phyloP scores from a whole-genome alignment of 2,888 invertebrate genomes.

The Nebria salina region DNA sequence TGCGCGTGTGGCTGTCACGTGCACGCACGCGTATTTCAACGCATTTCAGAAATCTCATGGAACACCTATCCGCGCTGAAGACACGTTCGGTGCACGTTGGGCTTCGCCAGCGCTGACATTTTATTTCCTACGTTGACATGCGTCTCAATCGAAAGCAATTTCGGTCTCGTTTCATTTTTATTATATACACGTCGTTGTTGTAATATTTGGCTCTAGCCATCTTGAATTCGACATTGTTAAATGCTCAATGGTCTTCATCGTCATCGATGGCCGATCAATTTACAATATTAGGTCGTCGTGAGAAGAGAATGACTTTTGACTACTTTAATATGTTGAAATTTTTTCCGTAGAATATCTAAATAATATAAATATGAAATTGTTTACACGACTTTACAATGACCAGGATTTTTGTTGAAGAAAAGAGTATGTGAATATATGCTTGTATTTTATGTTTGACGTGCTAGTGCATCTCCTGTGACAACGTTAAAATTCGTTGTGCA shows the following conservation, averaged over 20 bases:
- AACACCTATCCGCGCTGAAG: conserved; percentile 22
- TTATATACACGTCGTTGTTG: conserved; percentile 35
- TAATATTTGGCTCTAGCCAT: conserved; percentile 27
- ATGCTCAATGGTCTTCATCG: background rate
- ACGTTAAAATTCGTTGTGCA: conserved; percentile 31
- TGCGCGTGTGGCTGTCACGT: conserved; percentile 16
- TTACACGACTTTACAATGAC: background rate
- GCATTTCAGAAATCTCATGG: conserved; percentile 4
- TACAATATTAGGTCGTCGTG: too few species aligned
- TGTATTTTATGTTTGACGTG: background rate
- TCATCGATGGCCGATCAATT: background rate
- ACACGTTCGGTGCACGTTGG: conserved; percentile 13
- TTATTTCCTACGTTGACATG: conserved; percentile 51
- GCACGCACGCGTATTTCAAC: conserved; percentile 13
- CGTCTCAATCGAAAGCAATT: conserved; percentile 51
- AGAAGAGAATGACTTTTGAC: too few species aligned
- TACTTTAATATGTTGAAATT: too few species aligned
- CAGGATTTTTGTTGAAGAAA: background rate
- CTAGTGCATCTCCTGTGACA: background rate
- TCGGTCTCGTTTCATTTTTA: conserved; percentile 46
- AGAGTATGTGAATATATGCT: background rate
- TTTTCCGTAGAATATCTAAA: too few species aligned
- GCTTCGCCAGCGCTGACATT: conserved; percentile 49
- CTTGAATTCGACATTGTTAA: conserved; percentile 4
- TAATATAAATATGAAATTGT: too few species aligned